Evolutionary conservation across 1,140 invertebrate genomes (phyloP).

Genomic region (Nylanderia fulva): DNA sequence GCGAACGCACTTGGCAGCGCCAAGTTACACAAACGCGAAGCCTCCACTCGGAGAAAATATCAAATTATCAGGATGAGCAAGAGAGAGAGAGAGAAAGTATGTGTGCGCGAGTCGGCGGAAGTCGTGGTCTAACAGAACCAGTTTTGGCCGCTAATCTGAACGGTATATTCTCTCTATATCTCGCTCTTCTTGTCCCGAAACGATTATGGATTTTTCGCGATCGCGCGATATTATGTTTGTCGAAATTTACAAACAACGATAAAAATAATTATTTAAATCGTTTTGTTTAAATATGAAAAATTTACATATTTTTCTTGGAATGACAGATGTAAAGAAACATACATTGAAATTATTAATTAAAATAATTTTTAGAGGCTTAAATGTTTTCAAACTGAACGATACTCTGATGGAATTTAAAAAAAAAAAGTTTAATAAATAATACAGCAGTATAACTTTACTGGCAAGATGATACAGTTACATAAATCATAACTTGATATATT

Average conservation of each 20-base stretch:
- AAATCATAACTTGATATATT: slow-evolving; percentile 18
- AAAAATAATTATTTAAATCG: no score
- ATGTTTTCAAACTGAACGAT: neutral
- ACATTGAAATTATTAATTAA: no score
- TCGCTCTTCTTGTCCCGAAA: neutral
- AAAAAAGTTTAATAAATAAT: no score
- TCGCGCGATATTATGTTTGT: neutral
- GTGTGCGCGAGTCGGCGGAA: slow-evolving; percentile 30
- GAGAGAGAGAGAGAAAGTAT: neutral
- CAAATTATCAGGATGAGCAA: slow-evolving; percentile 37
- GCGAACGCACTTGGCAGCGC: slow-evolving; percentile 14
- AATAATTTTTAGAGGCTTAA: neutral
- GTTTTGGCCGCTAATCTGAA: slow-evolving; percentile 34
- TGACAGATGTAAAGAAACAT: no score
- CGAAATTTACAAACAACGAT: no score
- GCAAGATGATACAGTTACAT: slow-evolving; percentile 16
- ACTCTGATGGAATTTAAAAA: neutral
- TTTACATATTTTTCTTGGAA: no score
- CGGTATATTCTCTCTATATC: slow-evolving; percentile 1
- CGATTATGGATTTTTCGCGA: slow-evolving; percentile 27
- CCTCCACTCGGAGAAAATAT: slow-evolving; percentile 43
- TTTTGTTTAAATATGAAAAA: no score
- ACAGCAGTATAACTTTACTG: neutral
- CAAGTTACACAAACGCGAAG: slow-evolving; percentile 12
- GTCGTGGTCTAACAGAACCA: slow-evolving; percentile 18